Evolutionary conservation across 1,140 invertebrate species (phyloP), one percentile per base, ranked within the genome.

Genomic region (Laupala kohalensis): DNA sequence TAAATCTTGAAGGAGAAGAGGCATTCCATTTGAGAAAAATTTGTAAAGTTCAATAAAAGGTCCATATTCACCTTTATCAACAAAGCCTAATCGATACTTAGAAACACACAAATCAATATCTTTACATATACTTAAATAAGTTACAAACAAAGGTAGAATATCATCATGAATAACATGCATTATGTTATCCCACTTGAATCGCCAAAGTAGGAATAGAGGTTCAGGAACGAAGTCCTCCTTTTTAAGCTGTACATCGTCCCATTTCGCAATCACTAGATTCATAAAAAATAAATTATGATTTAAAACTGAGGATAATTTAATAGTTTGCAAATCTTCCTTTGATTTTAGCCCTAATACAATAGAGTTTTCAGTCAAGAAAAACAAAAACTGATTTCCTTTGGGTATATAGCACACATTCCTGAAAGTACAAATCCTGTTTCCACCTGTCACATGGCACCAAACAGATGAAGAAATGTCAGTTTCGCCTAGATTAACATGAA

Each of bases 121-220:
- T 53, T 13, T 23, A 73, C 77, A 77, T 27, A 80, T 28, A 15
- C 76, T 74, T 19, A 76, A 71, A 27, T 84, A 76, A 24, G 82
- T 84, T 25, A 77, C 69, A 76, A 77, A 81, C 6, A 85, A 69
- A 6, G 85, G 85, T 19, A 86, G 70, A 0, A 86, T 72, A 75
- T 86, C 85, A 78, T 86, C 85, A 78, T 86, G 85, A 53, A 86
- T 76, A 30, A 83, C 79, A 79, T 86, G 85, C 84, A 86, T 86
- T 19, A 86, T 76, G 76, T 86, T 86, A 73, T 85, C 83, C 6
- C 83, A 81, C 74, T 86, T 83, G 73, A 86, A 86, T 25, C 84
- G 77, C 25, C 73, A 67, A 6, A 78, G 6, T 13, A 76, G 26
- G n/a, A 75, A 75, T 13, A 72, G 67, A 64, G 37, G 30, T 64